These are phyloP conservation scores for Heliothis subflexa DNA, from an alignment of 1,140 invertebrate genomes.

Conservation along the genomic window DNA sequence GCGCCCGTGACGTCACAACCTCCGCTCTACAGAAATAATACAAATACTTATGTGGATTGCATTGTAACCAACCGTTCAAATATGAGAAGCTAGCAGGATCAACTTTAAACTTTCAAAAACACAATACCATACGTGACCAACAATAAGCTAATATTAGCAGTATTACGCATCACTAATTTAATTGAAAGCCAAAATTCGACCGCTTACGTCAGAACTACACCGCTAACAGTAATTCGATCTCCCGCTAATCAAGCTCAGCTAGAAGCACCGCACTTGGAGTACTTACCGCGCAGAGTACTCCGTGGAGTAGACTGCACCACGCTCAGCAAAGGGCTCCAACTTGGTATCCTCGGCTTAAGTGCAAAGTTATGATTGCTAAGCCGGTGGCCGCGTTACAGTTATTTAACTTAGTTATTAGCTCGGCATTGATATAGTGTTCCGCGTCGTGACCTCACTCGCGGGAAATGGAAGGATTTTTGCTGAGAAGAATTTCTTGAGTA, in stretches of 20 bases:
- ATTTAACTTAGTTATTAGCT: conserved; percentile 32
- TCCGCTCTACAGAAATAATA: background rate
- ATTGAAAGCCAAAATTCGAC: background rate
- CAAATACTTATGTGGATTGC: background rate
- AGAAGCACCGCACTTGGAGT: background rate
- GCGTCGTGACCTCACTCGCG: conserved; percentile 10
- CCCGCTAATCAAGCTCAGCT: conserved; percentile 20
- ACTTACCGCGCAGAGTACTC: background rate
- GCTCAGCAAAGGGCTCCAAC: conserved; percentile 14
- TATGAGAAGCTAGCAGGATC: too few species aligned
- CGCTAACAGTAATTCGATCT: conserved; percentile 15
- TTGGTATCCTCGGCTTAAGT: conserved; percentile 27
- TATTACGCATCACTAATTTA: background rate
- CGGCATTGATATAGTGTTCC: conserved; percentile 29
- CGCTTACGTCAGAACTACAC: background rate
- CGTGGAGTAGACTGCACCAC: background rate
- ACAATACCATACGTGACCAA: background rate
- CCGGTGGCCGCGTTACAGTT: conserved; percentile 32
- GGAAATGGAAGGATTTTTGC: background rate
- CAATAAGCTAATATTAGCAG: too few species aligned
- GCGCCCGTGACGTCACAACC: background rate
- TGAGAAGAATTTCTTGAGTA: background rate
- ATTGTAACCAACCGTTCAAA: too few species aligned
- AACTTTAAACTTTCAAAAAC: background rate
- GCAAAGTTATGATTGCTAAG: conserved; percentile 40